Evolutionary conservation across 1,140 invertebrate genomes (phyloP).

Genomic region (Drosophila yakuba): DNA sequence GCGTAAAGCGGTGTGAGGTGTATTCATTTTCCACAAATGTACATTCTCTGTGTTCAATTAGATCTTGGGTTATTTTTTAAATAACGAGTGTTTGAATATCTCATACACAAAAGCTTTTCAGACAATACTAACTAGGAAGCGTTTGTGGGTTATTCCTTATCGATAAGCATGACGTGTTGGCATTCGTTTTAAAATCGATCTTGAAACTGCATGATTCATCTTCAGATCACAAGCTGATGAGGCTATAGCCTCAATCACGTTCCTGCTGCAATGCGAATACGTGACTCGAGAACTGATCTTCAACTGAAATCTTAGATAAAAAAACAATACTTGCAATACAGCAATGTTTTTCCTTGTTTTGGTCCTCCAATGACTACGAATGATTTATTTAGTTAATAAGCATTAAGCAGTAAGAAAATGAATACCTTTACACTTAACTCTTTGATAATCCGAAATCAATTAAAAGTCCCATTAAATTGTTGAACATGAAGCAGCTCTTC

Average conservation of each 20-base stretch:
- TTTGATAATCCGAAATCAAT: neutral
- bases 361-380: too few relatives aligned
- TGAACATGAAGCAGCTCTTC: conserved; percentile 19
- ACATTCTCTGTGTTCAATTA: too few relatives aligned
- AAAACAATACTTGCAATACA: neutral
- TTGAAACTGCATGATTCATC: conserved; percentile 35
- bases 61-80: too few relatives aligned
- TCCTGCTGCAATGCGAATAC: conserved; percentile 33
- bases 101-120: too few relatives aligned
- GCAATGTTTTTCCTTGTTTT: neutral
- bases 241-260: conserved; percentile 64
- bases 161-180: conserved; percentile 41
- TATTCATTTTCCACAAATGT: too few relatives aligned
- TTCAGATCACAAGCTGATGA: conserved; percentile 1
- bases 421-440: too few relatives aligned
- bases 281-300: conserved; percentile 48
- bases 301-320: conserved; percentile 8
- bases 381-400: too few relatives aligned
- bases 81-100: too few relatives aligned
- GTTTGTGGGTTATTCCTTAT: too few relatives aligned
- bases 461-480: neutral
- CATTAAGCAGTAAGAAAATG: too few relatives aligned
- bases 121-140: too few relatives aligned
- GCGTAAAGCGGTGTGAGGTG: too few relatives aligned
- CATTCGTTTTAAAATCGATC: conserved; percentile 13